Base-by-base conservation (phyloP, 2,113 vertebrate genomes). In the Casuarius casuarius region DNA sequence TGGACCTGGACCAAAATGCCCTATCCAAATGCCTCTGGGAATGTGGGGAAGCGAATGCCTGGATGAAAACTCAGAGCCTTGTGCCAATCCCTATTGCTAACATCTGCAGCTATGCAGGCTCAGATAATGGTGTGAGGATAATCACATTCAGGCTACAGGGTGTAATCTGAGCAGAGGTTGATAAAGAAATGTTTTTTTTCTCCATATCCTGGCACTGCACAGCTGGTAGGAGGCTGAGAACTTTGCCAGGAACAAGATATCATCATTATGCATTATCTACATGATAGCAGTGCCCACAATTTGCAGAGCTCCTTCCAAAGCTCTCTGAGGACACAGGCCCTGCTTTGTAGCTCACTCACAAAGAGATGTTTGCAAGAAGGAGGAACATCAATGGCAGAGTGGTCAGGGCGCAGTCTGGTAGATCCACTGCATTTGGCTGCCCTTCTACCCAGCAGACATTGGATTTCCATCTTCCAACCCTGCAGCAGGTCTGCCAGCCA, bases 51-150 rank as follows among this genome's bases (percentile, higher is more conserved):
- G 90, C 77, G 76, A 91, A 58, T 28, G 86, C 33, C 82, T 92
- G 91, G 84, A 76, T 77, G 74, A 87, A 92, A 95, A 84, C 48
- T 20, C 73, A 81, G 80, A 67, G 49, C 31, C 40, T 87, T 0
- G 7, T 96, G 92, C 92, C 96, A 96, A 67, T 10, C 29, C 40
- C 49, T 89, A 2, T 87, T 91, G 76, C 92, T 91, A 92, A 92
- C 81, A 94, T 94, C 92, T 96, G 94, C 86, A 89, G 89, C 74
- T 65, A 70, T 94, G 87, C 48, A 72, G 90, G 65, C 87, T 82
- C 52, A 63, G 74, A 95, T 96, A 95, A 96, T 94, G 66, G 66
- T 61, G 52, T 91, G 80, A 80, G 29, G 61, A 79, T 62, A 94
- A 92, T 94, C 73, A 76, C 56, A 73, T 76, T 91, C 73, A 65